These are phyloP conservation scores for Tenualosa ilisha DNA, from an alignment of 2,797 vertebrate species.

Conservation along the genomic window DNA sequence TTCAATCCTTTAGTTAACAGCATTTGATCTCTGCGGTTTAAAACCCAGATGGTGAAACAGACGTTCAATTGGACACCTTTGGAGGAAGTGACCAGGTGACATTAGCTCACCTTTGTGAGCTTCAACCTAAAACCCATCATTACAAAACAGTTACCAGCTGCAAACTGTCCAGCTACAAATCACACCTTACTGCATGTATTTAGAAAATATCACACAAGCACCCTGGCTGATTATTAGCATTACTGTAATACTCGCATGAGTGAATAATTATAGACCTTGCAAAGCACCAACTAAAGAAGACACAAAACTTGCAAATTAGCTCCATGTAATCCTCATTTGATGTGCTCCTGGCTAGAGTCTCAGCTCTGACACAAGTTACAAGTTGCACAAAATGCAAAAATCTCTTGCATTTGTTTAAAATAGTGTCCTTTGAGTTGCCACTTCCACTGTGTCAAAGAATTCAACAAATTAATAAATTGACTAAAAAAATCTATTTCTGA, in stretches of 20 bases:
- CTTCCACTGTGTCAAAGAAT: not conserved
- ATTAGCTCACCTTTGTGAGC: not conserved
- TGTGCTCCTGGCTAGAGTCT: not conserved
- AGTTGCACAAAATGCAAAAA: not conserved
- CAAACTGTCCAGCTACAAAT: not conserved
- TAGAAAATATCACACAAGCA: not conserved
- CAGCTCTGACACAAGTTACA: not conserved
- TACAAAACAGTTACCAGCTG: not conserved
- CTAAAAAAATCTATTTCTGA: not conserved
- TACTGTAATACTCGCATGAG: not conserved
- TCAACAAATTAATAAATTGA: too few relatives aligned
- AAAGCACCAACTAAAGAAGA: not conserved
- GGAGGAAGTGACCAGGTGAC: slow-evolving; percentile 9
- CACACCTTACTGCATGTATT: too few relatives aligned
- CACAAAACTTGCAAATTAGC: not conserved
- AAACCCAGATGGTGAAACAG: not conserved
- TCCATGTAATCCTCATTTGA: not conserved
- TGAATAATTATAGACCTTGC: not conserved
- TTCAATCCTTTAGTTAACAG: slow-evolving; percentile 25
- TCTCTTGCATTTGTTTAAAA: not conserved
- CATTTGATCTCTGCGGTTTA: not conserved
- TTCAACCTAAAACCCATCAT: not conserved
- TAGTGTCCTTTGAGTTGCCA: not conserved
- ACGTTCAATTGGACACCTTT: not conserved
- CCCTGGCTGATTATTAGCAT: not conserved